These are phyloP conservation scores for Heptranchias perlo DNA, from an alignment of 2,113 vertebrate species.

Conservation along the genomic window DNA sequence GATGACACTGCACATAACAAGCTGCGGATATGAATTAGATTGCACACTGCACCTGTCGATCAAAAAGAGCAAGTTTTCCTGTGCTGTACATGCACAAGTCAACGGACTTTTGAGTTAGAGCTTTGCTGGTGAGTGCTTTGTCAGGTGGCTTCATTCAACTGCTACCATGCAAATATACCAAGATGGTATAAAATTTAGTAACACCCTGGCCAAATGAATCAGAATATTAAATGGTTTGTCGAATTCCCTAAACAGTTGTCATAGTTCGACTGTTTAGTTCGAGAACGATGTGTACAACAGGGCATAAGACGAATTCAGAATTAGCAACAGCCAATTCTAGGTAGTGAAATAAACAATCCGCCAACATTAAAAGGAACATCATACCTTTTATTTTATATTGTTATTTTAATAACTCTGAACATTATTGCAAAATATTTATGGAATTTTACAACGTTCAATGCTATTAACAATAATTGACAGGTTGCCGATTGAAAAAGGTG, in stretches of 20 bases:
- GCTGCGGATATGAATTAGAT: not conserved
- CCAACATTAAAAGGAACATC: not conserved
- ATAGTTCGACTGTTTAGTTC: no score
- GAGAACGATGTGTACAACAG: not conserved
- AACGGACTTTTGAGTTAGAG: not conserved
- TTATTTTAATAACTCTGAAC: not conserved
- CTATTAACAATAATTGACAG: not conserved
- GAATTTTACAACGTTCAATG: not conserved
- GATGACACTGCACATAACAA: not conserved
- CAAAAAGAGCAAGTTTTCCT: not conserved
- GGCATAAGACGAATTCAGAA: not conserved
- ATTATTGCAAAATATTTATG: not conserved
- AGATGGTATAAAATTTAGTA: not conserved
- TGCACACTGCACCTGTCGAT: slow-evolving; percentile 33
- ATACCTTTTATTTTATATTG: not conserved
- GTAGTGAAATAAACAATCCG: not conserved
- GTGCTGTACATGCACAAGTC: not conserved
- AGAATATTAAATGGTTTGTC: not conserved
- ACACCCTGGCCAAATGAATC: not conserved
- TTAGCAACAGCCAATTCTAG: not conserved
- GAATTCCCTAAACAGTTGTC: not conserved
- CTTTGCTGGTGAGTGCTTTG: not conserved
- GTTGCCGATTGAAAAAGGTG: not conserved
- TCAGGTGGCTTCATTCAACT: not conserved
- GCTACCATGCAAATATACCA: not conserved